These are phyloP conservation scores for Achroia grisella DNA, from an alignment of 1,140 invertebrate genomes.

Conservation along the genomic window DNA sequence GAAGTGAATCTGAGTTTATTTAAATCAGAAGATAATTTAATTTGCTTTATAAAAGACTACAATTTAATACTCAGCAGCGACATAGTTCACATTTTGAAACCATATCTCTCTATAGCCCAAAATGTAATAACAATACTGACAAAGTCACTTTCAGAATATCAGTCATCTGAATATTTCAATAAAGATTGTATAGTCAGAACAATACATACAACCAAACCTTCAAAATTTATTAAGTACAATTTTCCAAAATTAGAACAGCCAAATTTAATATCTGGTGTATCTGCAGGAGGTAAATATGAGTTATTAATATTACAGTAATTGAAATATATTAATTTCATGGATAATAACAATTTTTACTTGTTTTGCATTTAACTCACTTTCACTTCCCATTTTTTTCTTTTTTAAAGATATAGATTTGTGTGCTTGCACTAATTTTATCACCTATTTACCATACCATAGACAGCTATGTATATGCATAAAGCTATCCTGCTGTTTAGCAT, in stretches of 20 bases:
- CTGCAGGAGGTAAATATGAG: slow-evolving; percentile 48
- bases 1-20: slow-evolving; percentile 39
- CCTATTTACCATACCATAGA: no score
- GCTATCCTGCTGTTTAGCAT: not conserved
- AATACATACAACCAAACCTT: slow-evolving; percentile 27
- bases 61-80: slow-evolving; percentile 43
- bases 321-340: no score
- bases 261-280: slow-evolving; percentile 54
- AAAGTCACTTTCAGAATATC: slow-evolving; percentile 47
- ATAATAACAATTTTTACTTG: no score
- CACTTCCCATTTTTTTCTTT: no score
- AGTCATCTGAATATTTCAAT: slow-evolving; percentile 18
- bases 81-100: slow-evolving; percentile 42
- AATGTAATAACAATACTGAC: slow-evolving; percentile 42
- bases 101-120: slow-evolving; percentile 26
- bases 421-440: no score
- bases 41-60: slow-evolving; percentile 47
- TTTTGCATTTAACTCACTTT: no score
- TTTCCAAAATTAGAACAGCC: slow-evolving; percentile 53
- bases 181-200: slow-evolving; percentile 35
- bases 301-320: no score
- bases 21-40: slow-evolving; percentile 26
- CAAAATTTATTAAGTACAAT: slow-evolving; percentile 13
- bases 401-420: no score
- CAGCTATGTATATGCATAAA: no score